Evolutionary conservation across 2,113 vertebrate species (phyloP).

Genomic region (Leiothrix lutea): DNA sequence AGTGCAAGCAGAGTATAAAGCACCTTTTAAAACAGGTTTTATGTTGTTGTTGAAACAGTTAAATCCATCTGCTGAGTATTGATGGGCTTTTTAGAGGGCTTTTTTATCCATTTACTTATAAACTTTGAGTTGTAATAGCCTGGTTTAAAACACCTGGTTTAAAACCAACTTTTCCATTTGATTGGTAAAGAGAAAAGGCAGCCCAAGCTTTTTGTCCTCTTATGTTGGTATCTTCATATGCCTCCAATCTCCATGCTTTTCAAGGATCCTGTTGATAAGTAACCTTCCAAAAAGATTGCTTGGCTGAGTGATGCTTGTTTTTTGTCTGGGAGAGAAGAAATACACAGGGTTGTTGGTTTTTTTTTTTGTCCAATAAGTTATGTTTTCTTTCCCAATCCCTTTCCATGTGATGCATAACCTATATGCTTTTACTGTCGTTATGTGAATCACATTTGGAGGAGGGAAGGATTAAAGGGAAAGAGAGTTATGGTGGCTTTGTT

Average conservation of each 20-base stretch:
- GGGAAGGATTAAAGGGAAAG: background rate
- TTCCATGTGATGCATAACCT: background rate
- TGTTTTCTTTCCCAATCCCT: background rate
- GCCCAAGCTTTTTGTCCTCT: background rate
- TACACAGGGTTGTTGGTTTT: background rate
- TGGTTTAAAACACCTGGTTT: background rate
- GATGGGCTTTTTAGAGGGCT: constrained; percentile 26
- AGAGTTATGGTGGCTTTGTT: background rate
- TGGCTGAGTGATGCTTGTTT: background rate
- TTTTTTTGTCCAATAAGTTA: background rate
- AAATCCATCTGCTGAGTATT: constrained; percentile 23
- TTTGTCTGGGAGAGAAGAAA: background rate
- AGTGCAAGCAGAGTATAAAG: constrained; percentile 20
- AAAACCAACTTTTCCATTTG: constrained; percentile 34
- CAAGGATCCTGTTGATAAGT: background rate
- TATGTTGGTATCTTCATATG: background rate
- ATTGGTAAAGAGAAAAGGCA: background rate
- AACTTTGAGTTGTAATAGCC: constrained; percentile 27
- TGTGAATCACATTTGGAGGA: background rate
- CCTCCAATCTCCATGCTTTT: background rate
- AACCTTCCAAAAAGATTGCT: background rate
- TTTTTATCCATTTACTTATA: constrained; percentile 50
- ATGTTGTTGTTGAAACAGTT: constrained; percentile 13
- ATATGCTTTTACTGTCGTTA: background rate
- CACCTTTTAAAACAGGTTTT: constrained; percentile 41